Evolutionary conservation across 2,113 vertebrate genomes (phyloP), one percentile per base, ranked within the genome.

Genomic region (Spea multiplicata): DNA sequence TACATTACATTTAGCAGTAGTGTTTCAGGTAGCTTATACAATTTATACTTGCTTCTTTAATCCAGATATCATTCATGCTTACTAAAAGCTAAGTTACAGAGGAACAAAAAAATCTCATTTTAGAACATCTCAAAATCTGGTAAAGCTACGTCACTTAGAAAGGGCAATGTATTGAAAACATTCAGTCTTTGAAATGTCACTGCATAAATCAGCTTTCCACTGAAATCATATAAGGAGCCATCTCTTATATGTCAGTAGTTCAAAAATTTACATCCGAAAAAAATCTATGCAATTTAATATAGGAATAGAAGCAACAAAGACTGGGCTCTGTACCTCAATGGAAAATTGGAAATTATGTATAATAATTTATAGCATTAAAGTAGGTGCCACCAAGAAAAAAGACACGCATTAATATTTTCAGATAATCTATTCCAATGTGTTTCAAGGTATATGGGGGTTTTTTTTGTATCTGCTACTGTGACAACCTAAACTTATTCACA

Each of bases 1-100:
- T 73, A 62, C 55, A 50, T 73, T 68, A 65, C 71, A 74, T 74
- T 80, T 45, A 73, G 78, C 78, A 66, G 62, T 73, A 70, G 61
- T 30, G 62, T 79, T 79, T 73, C 77, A 67, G 77, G 77, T 79
- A 73, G 62, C 69, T 66, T 73, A 79, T 79, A 73, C 13, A 79
- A 67, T 66, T 79, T 67, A 73, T 79, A 53, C 17, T 59, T 69
- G 65, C 50, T 79, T 44, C 77, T 79, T 73, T 73, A 61, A 44
- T 73, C 62, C 61, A 57, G 62, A 67, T 73, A 73, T 67, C 70
- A 73, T 79, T 79, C 71, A 79, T 73, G 71, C 70, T 79, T 79
- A 73, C 70, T 48, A 73, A 73, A 73, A 79, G 77, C 70, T 79
- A 73, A 45, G 69, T 79, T 78, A 73, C 77, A 66, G 50, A 61